Evolutionary conservation across 2,888 invertebrate species (phyloP).

Genomic region (Epicampocera succincta): DNA sequence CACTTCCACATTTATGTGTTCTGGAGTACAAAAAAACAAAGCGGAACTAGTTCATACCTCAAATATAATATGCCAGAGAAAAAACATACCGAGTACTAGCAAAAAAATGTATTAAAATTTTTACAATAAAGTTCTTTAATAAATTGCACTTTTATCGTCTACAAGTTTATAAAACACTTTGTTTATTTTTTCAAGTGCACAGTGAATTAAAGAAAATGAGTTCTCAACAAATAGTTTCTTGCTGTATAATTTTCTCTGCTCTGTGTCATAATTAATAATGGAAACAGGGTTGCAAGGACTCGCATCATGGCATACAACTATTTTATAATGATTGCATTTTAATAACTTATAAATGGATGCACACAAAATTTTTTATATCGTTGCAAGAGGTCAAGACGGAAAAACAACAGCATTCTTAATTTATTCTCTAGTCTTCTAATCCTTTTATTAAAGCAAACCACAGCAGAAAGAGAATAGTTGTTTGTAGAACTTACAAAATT

Average conservation of each 20-base stretch:
- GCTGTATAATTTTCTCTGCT: neutral
- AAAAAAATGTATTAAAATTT: neutral
- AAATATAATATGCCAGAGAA: neutral
- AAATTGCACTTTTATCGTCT: neutral
- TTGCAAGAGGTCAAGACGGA: neutral
- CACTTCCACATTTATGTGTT: too few species aligned
- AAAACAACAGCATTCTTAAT: slow-evolving; percentile 6
- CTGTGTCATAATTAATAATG: slow-evolving; percentile 27
- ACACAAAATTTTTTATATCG: neutral
- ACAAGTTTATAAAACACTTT: slow-evolving; percentile 8
- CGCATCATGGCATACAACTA: neutral
- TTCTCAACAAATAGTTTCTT: slow-evolving; percentile 14
- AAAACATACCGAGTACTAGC: neutral
- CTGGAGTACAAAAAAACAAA: too few species aligned
- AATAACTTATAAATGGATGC: neutral
- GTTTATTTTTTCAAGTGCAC: slow-evolving; percentile 14
- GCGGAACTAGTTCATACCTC: too few species aligned
- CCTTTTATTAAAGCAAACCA: slow-evolving; percentile 34
- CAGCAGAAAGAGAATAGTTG: neutral
- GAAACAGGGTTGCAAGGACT: slow-evolving; percentile 11
- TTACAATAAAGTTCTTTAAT: slow-evolving; percentile 1
- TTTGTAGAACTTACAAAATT: slow-evolving; percentile 35
- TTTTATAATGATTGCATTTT: slow-evolving; percentile 38
- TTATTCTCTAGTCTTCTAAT: neutral
- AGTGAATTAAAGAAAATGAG: neutral